phyloP scores from a whole-genome alignment of 2,888 invertebrate species.

The Dolichomitus sp. region DNA sequence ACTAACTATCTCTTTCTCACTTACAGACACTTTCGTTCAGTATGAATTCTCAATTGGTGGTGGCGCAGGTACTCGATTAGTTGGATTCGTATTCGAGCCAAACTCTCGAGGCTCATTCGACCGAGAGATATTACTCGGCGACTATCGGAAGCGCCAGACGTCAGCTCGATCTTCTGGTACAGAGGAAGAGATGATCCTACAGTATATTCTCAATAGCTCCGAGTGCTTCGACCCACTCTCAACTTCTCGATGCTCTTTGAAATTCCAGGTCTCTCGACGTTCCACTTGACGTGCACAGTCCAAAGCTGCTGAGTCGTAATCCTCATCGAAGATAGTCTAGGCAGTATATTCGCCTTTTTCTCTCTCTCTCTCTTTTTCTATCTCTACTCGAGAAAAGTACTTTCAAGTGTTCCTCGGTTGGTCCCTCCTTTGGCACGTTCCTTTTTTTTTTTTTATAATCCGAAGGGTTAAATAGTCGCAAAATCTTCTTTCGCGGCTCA shows the following conservation, averaged over 20 bases:
- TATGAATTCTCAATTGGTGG: constrained; percentile 40
- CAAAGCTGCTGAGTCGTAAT: constrained; percentile 49
- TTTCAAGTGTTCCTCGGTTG: constrained; percentile 52
- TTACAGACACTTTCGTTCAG: background rate
- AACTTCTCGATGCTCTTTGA: constrained; percentile 21
- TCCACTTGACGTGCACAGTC: constrained; percentile 41
- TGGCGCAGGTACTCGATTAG: constrained; percentile 45
- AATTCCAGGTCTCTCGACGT: constrained; percentile 10
- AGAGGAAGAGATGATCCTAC: constrained; percentile 16
- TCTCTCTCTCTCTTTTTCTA: constrained; percentile 13
- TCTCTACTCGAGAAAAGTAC: constrained; percentile 52
- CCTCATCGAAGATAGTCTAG: constrained; percentile 35
- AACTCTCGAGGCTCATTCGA: constrained; percentile 47
- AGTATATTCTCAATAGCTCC: constrained; percentile 39
- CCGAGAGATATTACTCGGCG: constrained; percentile 56
- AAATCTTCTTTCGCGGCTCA: constrained; percentile 6
- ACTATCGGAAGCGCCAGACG: constrained; percentile 58
- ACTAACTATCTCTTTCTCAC: background rate
- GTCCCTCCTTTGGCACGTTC: constrained; percentile 65
- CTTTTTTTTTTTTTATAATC: constrained; percentile 33
- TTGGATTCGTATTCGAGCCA: constrained; percentile 41
- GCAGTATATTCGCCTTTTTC: background rate
- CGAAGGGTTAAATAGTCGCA: constrained; percentile 42
- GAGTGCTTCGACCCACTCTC: constrained; percentile 27
- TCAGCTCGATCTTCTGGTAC: constrained; percentile 31